phyloP scores from a whole-genome alignment of 2,888 invertebrate genomes.

The Melangyna quadrimaculata region DNA sequence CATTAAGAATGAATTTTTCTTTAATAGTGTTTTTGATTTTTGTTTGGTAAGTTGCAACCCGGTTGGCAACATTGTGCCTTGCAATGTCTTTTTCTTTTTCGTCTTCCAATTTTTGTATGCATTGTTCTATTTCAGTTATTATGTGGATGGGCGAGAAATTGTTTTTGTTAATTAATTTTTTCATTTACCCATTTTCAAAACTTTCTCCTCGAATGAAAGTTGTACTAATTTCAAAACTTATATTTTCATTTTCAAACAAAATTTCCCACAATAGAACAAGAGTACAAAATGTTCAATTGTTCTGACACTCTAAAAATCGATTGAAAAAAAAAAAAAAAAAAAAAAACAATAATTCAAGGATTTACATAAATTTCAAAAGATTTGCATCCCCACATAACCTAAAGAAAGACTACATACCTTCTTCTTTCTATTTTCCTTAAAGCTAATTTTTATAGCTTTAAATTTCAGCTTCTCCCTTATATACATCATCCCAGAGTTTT shows the following conservation, averaged over 20 bases:
- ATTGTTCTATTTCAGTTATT: too few species aligned
- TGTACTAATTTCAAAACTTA: too few species aligned
- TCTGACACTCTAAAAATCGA: not conserved
- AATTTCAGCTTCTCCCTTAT: not conserved
- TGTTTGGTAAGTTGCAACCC: too few species aligned
- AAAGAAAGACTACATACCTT: not conserved
- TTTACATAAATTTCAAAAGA: constrained; percentile 18
- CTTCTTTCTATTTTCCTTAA: not conserved
- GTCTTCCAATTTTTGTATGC: too few species aligned
- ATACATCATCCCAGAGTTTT: not conserved
- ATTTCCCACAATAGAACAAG: not conserved
- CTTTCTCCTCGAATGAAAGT: too few species aligned
- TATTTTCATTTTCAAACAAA: not conserved
- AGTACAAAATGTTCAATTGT: not conserved
- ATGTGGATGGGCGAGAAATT: too few species aligned
- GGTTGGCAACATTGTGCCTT: too few species aligned
- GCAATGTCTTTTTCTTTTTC: too few species aligned
- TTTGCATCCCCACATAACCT: constrained; percentile 25
- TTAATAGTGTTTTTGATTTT: too few species aligned
- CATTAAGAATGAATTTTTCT: too few species aligned
- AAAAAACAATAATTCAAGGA: not conserved
- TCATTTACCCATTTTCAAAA: too few species aligned
- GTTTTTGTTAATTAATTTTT: too few species aligned
- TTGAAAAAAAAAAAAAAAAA: not conserved
- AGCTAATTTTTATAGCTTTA: constrained; percentile 47